Evolutionary conservation across 2,113 vertebrate species (phyloP).

Genomic region (Oncorhynchus tshawytscha): DNA sequence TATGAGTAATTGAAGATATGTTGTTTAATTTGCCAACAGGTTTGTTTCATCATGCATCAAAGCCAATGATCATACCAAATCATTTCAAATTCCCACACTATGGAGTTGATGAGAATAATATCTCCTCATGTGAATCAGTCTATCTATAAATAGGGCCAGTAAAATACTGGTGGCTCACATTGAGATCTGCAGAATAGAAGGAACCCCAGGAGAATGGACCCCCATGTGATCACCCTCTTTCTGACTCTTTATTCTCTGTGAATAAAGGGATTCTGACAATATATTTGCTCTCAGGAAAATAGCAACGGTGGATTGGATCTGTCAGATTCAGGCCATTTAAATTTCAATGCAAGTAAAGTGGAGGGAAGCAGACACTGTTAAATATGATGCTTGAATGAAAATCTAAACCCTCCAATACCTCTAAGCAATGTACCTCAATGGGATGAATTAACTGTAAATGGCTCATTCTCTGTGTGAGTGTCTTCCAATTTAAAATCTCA

Average conservation of each 20-base stretch:
- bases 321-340: slow-evolving; percentile 78
- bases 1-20: not conserved
- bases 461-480: slow-evolving; percentile 81
- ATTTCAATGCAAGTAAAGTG: slow-evolving; percentile 77
- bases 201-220: slow-evolving; percentile 28
- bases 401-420: slow-evolving; percentile 83
- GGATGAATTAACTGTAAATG: slow-evolving; percentile 84
- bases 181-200: slow-evolving; percentile 40
- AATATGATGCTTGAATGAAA: slow-evolving; percentile 83
- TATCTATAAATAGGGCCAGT: slow-evolving; percentile 36
- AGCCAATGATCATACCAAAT: not conserved
- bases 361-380: slow-evolving; percentile 74
- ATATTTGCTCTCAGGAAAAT: slow-evolving; percentile 76
- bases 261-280: slow-evolving; percentile 70
- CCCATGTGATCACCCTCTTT: slow-evolving; percentile 34
- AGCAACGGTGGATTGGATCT: slow-evolving; percentile 79
- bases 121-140: slow-evolving; percentile 21
- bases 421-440: slow-evolving; percentile 83
- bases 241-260: slow-evolving; percentile 51
- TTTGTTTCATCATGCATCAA: not conserved
- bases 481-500: slow-evolving; percentile 86
- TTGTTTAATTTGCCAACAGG: too few relatives aligned
- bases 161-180: slow-evolving; percentile 22
- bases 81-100: slow-evolving; percentile 1
- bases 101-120: slow-evolving; percentile 19